Conservation (phyloP, 2,888 invertebrate species). For the Volucella zonaria region DNA sequence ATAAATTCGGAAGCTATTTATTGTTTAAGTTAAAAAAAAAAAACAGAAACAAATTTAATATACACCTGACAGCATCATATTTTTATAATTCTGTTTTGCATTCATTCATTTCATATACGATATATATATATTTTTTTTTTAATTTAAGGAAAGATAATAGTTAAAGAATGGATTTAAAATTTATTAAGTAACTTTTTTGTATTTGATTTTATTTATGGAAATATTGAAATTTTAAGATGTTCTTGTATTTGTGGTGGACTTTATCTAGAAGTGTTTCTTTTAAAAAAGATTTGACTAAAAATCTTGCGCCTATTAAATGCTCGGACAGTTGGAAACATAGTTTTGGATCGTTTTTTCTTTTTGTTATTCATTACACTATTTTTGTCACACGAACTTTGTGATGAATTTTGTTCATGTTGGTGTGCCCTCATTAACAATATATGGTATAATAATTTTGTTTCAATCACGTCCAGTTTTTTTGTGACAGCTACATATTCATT, state of each 20-base stretch:
- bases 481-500: no score
- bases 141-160: neutral
- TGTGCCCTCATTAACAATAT: no score
- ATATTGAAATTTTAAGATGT: slow-evolving; percentile 20
- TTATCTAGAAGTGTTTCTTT: neutral
- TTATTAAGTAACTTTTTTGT: slow-evolving; percentile 14
- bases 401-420: no score
- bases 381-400: no score
- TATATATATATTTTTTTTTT: neutral
- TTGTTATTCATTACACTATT: neutral
- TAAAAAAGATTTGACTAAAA: neutral
- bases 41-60: neutral
- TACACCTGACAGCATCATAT: slow-evolving; percentile 10
- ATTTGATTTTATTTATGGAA: neutral
- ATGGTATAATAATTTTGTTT: no score
- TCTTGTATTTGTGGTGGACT: neutral
- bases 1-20: slow-evolving; percentile 16
- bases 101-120: no score
- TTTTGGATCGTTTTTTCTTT: neutral
- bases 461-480: no score
- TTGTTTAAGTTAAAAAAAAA: neutral
- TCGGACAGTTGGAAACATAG: no score
- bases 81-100: slow-evolving; percentile 14
- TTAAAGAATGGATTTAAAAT: neutral
- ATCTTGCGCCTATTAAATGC: neutral